These are phyloP conservation scores for Lithophane semibrunnea DNA, from an alignment of 2,888 invertebrate species.

Conservation along the genomic window DNA sequence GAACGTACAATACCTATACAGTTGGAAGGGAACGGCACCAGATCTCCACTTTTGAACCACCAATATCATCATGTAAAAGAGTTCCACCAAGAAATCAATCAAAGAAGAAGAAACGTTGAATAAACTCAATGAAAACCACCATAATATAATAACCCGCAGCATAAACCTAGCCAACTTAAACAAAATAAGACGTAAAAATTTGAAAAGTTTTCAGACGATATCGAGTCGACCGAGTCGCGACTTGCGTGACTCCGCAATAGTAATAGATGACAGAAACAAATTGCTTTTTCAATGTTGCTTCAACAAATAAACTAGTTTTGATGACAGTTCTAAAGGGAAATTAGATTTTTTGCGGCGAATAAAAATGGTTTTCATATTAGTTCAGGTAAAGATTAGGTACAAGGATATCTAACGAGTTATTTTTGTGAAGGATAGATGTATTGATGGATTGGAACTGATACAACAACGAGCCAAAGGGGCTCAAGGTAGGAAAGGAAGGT, in stretches of 20 bases:
- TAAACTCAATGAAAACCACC: not conserved
- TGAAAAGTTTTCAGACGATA: slow-evolving; percentile 73
- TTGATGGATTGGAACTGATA: not conserved
- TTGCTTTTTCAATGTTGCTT: slow-evolving; percentile 70
- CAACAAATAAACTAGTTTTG: slow-evolving; percentile 59
- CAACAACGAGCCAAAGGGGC: not conserved
- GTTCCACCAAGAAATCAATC: not conserved
- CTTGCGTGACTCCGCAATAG: slow-evolving; percentile 70
- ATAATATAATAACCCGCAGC: not conserved
- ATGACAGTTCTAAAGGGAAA: slow-evolving; percentile 61
- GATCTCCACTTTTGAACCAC: not conserved
- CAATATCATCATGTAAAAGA: not conserved
- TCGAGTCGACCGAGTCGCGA: slow-evolving; percentile 38
- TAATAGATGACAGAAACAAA: slow-evolving; percentile 74
- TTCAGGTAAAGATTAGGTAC: slow-evolving; percentile 11
- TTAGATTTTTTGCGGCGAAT: slow-evolving; percentile 57
- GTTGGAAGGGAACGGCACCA: not conserved
- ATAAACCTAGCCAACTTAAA: slow-evolving; percentile 29
- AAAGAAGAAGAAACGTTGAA: not conserved
- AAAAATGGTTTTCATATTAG: slow-evolving; percentile 49
- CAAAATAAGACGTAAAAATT: slow-evolving; percentile 28
- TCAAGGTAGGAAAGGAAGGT: not conserved
- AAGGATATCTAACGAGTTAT: slow-evolving; percentile 14
- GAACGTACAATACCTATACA: too few relatives aligned
- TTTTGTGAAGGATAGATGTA: not conserved